These are phyloP conservation scores for Sphaerophoria rueppellii DNA, from an alignment of 2,888 invertebrate genomes.

Conservation along the genomic window DNA sequence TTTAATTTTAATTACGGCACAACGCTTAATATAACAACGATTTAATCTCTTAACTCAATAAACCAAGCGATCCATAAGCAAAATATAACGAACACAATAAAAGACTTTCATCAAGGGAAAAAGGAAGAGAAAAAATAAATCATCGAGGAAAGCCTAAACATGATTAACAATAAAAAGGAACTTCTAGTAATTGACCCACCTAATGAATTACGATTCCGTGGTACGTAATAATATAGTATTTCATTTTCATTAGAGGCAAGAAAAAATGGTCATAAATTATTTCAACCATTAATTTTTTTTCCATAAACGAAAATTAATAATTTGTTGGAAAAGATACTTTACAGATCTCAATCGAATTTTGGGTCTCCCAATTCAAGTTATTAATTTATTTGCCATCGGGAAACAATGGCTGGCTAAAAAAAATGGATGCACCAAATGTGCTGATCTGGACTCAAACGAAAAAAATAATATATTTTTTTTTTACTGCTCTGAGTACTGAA, in stretches of 20 bases:
- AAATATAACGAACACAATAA: constrained; percentile 56
- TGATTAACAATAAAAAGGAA: constrained; percentile 85
- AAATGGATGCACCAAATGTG: constrained; percentile 32
- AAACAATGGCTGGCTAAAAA: neutral
- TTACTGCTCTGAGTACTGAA: neutral
- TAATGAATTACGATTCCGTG: constrained; percentile 94
- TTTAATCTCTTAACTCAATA: constrained; percentile 11
- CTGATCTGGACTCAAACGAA: constrained; percentile 1
- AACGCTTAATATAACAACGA: constrained; percentile 42
- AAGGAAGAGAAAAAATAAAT: constrained; percentile 28
- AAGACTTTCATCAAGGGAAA: constrained; percentile 64
- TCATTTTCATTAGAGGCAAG: constrained; percentile 14
- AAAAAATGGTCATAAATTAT: constrained; percentile 43
- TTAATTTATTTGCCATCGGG: constrained; percentile 55
- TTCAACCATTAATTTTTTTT: constrained; percentile 27
- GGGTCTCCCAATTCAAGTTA: constrained; percentile 59
- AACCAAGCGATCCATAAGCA: constrained; percentile 71
- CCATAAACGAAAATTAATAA: neutral
- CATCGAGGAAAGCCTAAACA: constrained; percentile 75
- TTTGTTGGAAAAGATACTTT: constrained; percentile 10
- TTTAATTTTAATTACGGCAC: constrained; percentile 11
- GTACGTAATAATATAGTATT: constrained; percentile 84
- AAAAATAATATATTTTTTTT: neutral
- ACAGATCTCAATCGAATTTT: constrained; percentile 6
- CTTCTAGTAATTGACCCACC: constrained; percentile 93